Base-by-base conservation (phyloP, 2,797 vertebrate genomes). In the Eulemur mongoz region DNA sequence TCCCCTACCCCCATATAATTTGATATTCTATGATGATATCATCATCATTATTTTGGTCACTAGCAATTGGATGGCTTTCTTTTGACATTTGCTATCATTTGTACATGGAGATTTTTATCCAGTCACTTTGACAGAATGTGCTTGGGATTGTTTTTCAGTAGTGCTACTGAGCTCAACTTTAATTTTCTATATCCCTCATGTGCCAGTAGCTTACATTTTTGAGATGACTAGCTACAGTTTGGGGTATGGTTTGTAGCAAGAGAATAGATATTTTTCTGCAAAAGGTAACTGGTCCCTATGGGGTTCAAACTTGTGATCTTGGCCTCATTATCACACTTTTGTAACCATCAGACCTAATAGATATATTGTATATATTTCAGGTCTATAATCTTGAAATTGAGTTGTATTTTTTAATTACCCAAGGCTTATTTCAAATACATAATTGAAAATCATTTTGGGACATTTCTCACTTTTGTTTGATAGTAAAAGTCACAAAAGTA, bases 401-500 rank as follows among this genome's bases (percentile, higher is more conserved):
- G 65, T 87, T n/a, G 25, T 79, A 59, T 94, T 72, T 96, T 97
- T 95, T 70, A 92, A 95, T 98, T 97, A 87, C 54, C 50, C 54
- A 69, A 82, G 38, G 30, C 23, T 96, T 96, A 73, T 93, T 98
- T 90, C 80, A 96, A 59, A 67, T 88, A 80, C 57, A 18, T 95
- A 97, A 96, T 97, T 97, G 97, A 96, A 95, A 94, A 78, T 93
- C 78, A 90, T 81, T 91, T 95, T 72, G 93, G 96, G 78, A 96
- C 95, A 97, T 98, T 98, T 97, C 90, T 96, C 88, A 94, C 59
- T 98, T 98, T 97, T 96, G 97, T 97, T 97, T 98, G 96, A 97
- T 98, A 98, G 14, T 98, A 96, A 96, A 97, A 98, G 98, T 98
- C 97, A 96, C 90, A 93, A 88, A 98, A 98, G 98, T 98, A 96